Evolutionary conservation across 1,140 invertebrate species (phyloP).

Genomic region (Hyles euphorbiae): DNA sequence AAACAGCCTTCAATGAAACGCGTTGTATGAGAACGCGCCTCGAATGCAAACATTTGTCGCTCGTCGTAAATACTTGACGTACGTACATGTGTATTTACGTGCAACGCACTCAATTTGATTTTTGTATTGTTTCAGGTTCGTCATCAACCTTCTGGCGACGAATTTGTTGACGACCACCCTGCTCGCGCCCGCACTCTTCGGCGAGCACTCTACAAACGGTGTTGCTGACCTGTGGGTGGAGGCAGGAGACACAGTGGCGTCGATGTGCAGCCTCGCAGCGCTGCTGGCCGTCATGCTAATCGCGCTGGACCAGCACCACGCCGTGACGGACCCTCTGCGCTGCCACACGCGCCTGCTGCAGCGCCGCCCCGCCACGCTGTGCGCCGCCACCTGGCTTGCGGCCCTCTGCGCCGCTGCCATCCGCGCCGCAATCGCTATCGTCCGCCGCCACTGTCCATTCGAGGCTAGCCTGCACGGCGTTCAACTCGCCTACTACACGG

Average conservation of each 20-base stretch:
- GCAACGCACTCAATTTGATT: conserved; percentile 8
- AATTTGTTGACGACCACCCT: conserved; percentile 69
- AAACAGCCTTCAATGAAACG: conserved; percentile 8
- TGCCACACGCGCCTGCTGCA: conserved; percentile 87
- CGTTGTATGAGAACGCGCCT: conserved; percentile 3
- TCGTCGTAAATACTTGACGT: not conserved
- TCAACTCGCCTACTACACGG: conserved; percentile 53
- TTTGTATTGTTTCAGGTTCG: conserved; percentile 70
- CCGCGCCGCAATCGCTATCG: conserved; percentile 45
- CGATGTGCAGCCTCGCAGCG: conserved; percentile 57
- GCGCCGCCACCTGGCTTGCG: conserved; percentile 81
- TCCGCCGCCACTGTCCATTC: conserved; percentile 39
- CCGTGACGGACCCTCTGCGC: conserved; percentile 90
- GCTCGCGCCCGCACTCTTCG: conserved; percentile 66
- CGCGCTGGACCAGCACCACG: conserved; percentile 90
- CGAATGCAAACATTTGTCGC: not conserved
- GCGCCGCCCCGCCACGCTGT: conserved; percentile 81
- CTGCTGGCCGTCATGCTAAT: conserved; percentile 86
- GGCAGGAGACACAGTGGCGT: conserved; percentile 56
- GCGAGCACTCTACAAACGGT: conserved; percentile 54
- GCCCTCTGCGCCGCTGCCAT: conserved; percentile 76
- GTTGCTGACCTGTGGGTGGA: conserved; percentile 38
- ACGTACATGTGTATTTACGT: not conserved
- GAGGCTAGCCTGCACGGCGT: conserved; percentile 40
- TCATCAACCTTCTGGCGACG: conserved; percentile 71